Evolutionary conservation across 2,888 invertebrate species (phyloP), one percentile per base, ranked within the genome.

Genomic region (Drosophila setosimentum): DNA sequence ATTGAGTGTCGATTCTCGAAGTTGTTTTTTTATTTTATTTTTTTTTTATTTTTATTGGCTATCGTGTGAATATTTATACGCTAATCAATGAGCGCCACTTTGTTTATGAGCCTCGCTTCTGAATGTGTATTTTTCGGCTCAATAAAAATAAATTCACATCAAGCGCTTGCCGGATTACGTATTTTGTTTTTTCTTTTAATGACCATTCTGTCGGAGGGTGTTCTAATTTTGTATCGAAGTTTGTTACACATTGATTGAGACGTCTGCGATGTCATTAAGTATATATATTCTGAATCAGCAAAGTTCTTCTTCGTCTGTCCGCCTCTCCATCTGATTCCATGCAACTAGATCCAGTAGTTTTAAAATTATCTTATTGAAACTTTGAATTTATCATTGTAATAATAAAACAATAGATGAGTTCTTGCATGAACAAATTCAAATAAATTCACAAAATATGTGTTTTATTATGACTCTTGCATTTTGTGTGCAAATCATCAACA

Each of bases 21-120:
- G 57, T 40, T 5, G 37, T 40, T 55, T 55, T 33, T 2, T 24
- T 16, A n/a, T n/a, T n/a, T n/a, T n/a, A n/a, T 16, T 33, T 33
- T 51, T 8, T 16, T 53, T 24, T 11, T 35, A 27, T 32, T 54
- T 6, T 55, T n/a, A 62, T 63, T 55, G 59, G 50, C 32, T 48
- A 71, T 57, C 64, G 72, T 76, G 81, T 80, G 83, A 80, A 88
- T 78, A 84, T 84, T 85, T 86, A 78, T 86, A 71, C 80, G 86
- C 66, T 78, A 80, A 88, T 84, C 84, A 84, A 86, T 80, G 75
- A 66, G 48, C 64, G 59, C 13, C 40, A 48, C 37, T 49, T 42
- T 78, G 63, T 82, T 87, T 78, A 84, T 79, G 72, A 59, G 68
- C 62, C 29, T 30, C 70, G 62, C 50, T 70, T 68, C 50, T 62